Conservation (phyloP, 2,113 vertebrate species). For the Rhombomys opimus region DNA sequence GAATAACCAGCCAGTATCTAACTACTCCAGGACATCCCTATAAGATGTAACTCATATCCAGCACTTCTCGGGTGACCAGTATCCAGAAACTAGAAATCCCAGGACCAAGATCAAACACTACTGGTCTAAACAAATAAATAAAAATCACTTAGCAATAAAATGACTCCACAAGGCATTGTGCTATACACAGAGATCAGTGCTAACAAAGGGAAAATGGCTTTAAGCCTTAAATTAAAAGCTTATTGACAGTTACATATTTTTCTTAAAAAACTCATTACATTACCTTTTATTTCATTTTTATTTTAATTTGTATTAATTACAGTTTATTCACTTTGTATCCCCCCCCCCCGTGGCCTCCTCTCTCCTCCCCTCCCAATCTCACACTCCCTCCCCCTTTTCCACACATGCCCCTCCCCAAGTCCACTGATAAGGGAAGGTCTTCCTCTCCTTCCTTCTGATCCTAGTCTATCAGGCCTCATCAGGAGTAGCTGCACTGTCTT, state of each 20-base stretch:
- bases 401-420: too few relatives aligned
- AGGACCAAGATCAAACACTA: neutral
- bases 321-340: too few relatives aligned
- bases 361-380: too few relatives aligned
- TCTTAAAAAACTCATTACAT: neutral
- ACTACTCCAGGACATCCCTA: neutral
- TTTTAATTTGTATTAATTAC: too few relatives aligned
- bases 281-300: too few relatives aligned
- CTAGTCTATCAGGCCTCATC: too few relatives aligned
- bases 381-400: too few relatives aligned
- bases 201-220: conserved; percentile 25
- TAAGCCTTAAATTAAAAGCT: neutral
- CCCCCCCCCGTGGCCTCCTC: too few relatives aligned
- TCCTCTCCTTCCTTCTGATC: too few relatives aligned
- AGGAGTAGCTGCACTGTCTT: too few relatives aligned
- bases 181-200: neutral
- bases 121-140: neutral
- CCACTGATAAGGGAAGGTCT: too few relatives aligned
- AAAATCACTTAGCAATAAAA: neutral
- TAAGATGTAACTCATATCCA: neutral
- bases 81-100: neutral
- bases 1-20: neutral
- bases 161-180: neutral
- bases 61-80: neutral
- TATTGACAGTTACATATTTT: neutral